Percentiles rank a stretch among this genome's conserved stretches.
These are phyloP conservation scores for Chamaea fasciata DNA, from an alignment of 2,113 vertebrate species.

Conservation along the genomic window DNA sequence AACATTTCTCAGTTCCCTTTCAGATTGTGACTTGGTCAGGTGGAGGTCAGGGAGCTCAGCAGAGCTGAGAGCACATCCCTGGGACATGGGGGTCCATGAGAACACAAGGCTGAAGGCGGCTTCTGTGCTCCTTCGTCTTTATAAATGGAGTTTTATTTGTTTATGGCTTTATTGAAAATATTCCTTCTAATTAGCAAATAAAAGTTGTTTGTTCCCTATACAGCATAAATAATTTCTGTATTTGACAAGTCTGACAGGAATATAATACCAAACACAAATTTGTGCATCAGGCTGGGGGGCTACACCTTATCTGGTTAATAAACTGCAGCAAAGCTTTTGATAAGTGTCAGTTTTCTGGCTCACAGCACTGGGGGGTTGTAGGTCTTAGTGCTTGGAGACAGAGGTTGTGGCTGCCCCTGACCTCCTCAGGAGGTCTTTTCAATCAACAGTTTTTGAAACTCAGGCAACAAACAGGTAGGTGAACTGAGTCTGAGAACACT, in stretches of 20 bases:
- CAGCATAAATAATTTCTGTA: not conserved
- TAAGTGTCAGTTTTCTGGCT: not conserved
- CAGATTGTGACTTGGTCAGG: not conserved
- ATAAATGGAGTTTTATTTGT: not conserved
- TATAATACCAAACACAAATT: not conserved
- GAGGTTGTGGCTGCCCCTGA: not conserved
- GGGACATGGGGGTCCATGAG: not conserved
- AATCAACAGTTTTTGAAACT: not conserved
- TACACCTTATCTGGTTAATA: not conserved
- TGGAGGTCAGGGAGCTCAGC: not conserved
- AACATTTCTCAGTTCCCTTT: not conserved
- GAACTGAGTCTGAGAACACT: not conserved
- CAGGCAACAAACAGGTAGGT: not conserved
- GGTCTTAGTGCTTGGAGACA: not conserved
- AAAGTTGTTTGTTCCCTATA: not conserved
- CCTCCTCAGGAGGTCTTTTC: not conserved
- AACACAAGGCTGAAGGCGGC: not conserved
- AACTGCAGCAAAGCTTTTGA: not conserved
- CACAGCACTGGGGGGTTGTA: accelerated
- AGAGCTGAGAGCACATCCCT: not conserved
- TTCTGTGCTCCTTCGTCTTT: not conserved
- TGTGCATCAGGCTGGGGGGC: not conserved
- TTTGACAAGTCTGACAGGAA: not conserved
- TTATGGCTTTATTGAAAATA: not conserved
- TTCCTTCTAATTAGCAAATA: not conserved